phyloP scores from a whole-genome alignment of 2,888 invertebrate genomes.

The Andrena hattorfiana region DNA sequence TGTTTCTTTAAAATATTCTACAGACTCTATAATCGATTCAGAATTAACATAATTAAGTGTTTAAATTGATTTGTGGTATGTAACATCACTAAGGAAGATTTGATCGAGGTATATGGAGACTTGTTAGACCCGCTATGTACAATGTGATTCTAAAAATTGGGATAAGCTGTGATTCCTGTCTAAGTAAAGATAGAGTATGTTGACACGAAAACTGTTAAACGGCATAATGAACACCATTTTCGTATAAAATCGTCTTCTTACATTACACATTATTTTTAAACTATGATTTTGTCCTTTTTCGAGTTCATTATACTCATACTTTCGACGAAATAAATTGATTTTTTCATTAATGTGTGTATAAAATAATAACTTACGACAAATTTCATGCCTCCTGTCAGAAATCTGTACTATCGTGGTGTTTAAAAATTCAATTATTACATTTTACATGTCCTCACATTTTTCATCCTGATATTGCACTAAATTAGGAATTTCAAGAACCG shows the following conservation, averaged over 20 bases:
- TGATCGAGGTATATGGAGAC: slow-evolving; percentile 31
- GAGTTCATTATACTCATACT: not conserved
- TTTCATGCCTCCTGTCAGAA: not conserved
- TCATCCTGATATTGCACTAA: not conserved
- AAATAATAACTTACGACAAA: slow-evolving; percentile 2
- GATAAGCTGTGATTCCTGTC: slow-evolving; percentile 34
- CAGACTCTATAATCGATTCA: not conserved
- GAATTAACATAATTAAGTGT: not conserved
- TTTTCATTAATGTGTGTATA: not conserved
- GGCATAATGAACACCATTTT: slow-evolving; percentile 15
- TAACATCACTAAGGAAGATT: slow-evolving; percentile 4
- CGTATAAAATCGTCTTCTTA: not conserved
- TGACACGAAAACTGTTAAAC: not conserved
- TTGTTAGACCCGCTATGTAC: slow-evolving; percentile 20
- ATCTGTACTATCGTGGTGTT: not conserved
- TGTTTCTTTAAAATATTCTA: no score
- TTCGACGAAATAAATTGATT: not conserved
- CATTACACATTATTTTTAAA: not conserved
- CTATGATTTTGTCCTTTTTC: not conserved
- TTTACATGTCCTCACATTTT: not conserved
- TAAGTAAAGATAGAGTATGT: slow-evolving; percentile 28
- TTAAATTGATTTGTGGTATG: not conserved
- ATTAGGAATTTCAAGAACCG: not conserved
- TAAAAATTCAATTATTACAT: not conserved
- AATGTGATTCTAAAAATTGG: slow-evolving; percentile 19